Percentiles rank a stretch among this genome's conserved stretches.
These are phyloP conservation scores for Drosophila austrosaltans DNA, from an alignment of 2,888 invertebrate species.

Conservation along the genomic window DNA sequence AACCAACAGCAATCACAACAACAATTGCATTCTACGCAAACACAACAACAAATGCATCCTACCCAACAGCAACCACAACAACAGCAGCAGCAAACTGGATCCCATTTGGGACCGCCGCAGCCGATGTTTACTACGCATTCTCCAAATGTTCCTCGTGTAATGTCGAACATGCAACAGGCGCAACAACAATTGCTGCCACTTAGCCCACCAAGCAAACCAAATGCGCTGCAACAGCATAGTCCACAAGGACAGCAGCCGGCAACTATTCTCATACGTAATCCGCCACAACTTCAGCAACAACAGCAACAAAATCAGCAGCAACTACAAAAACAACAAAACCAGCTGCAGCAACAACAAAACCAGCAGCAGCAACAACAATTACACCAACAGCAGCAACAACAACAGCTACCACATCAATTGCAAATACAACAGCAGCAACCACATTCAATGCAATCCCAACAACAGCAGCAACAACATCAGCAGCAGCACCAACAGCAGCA, in stretches of 20 bases:
- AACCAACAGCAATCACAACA: slow-evolving; percentile 44
- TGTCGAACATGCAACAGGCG: slow-evolving; percentile 18
- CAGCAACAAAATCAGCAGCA: slow-evolving; percentile 44
- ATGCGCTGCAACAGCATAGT: slow-evolving; percentile 38
- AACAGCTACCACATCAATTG: background rate
- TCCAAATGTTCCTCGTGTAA: slow-evolving; percentile 45
- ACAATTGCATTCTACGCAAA: slow-evolving; percentile 31
- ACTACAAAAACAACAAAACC: slow-evolving; percentile 45
- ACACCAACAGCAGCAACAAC: background rate
- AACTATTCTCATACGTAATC: slow-evolving; percentile 36
- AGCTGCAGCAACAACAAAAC: slow-evolving; percentile 35
- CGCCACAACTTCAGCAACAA: slow-evolving; percentile 8
- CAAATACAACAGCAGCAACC: background rate
- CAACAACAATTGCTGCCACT: slow-evolving; percentile 39
- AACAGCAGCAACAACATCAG: slow-evolving; percentile 20
- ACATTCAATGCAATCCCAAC: background rate
- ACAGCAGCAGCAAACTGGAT: slow-evolving; percentile 63
- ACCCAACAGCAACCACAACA: slow-evolving; percentile 51
- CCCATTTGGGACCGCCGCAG: slow-evolving; percentile 42
- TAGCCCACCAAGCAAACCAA: slow-evolving; percentile 47
- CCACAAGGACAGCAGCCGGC: slow-evolving; percentile 49
- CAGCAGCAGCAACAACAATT: slow-evolving; percentile 6
- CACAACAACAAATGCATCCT: slow-evolving; percentile 54
- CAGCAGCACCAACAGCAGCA: slow-evolving; percentile 48
- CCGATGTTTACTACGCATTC: slow-evolving; percentile 57